These are phyloP conservation scores for Eretmocerus hayati DNA, from an alignment of 2,888 invertebrate species.

Conservation along the genomic window DNA sequence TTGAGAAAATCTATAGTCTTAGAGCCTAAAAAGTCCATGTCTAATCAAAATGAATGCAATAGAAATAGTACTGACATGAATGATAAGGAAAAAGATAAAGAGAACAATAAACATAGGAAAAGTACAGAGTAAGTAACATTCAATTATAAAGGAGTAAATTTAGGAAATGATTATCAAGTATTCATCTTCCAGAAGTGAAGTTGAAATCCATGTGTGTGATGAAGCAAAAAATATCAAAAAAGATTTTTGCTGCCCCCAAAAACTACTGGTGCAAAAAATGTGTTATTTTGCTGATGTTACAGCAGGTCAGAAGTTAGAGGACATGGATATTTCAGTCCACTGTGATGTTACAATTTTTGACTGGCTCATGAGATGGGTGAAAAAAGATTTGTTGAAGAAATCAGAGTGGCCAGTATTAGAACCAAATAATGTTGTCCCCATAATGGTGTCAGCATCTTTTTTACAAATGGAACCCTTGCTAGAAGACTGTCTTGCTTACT, in stretches of 20 bases:
- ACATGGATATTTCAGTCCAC: conserved; percentile 95
- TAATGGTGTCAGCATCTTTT: conserved; percentile 90
- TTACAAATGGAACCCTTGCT: conserved; percentile 88
- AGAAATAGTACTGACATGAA: conserved; percentile 18
- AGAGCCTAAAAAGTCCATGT: conserved; percentile 34
- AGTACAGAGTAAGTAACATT: conserved; percentile 32
- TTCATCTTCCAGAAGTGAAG: conserved; percentile 57
- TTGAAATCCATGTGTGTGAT: conserved; percentile 92
- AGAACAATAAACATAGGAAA: conserved; percentile 36
- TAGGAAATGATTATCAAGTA: neutral
- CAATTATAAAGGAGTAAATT: neutral
- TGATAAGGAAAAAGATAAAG: conserved; percentile 25
- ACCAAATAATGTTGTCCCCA: conserved; percentile 80
- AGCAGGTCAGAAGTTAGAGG: conserved; percentile 71
- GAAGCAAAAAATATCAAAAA: conserved; percentile 84
- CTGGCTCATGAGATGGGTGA: conserved; percentile 96
- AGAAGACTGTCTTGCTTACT: conserved; percentile 77
- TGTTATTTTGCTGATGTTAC: conserved; percentile 90
- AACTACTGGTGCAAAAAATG: conserved; percentile 83
- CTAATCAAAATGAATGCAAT: conserved; percentile 13
- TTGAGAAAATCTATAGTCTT: conserved; percentile 50
- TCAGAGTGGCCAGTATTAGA: conserved; percentile 68
- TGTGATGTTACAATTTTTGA: conserved; percentile 95
- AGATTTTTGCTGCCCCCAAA: conserved; percentile 84
- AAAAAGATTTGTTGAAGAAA: conserved; percentile 60